Evolutionary conservation across 2,113 vertebrate genomes (phyloP).

Genomic region (Ictidomys tridecemlineatus): DNA sequence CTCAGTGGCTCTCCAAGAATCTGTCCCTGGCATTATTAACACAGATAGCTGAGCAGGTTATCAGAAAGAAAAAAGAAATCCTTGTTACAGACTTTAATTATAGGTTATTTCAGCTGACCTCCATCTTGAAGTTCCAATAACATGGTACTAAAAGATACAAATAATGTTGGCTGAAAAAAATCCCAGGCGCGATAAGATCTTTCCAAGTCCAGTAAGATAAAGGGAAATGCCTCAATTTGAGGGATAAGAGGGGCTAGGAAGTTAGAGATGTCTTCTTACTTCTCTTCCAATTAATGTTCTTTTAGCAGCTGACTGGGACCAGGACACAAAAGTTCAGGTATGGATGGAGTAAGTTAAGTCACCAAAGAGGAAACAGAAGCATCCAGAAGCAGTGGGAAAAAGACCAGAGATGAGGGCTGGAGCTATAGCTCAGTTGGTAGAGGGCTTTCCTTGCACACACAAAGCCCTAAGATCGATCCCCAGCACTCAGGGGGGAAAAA

Average conservation of each 20-base stretch:
- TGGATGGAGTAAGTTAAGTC: background rate
- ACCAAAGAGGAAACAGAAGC: background rate
- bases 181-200: background rate
- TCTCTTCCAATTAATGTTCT: background rate
- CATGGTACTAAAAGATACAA: conserved; percentile 54
- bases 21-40: conserved; percentile 70
- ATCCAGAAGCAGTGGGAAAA: background rate
- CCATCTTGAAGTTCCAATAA: conserved; percentile 71
- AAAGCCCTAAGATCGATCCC: no score
- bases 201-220: background rate
- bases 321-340: background rate
- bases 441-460: no score
- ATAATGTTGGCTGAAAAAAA: background rate
- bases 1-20: conserved; percentile 73
- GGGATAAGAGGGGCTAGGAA: background rate
- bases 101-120: conserved; percentile 73
- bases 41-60: conserved; percentile 78
- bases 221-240: background rate
- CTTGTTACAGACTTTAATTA: conserved; percentile 76
- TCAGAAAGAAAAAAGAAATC: conserved; percentile 76
- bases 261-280: background rate
- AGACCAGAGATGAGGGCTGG: background rate
- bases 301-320: background rate
- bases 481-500: no score
- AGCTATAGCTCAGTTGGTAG: no score